Conservation (phyloP, 2,888 invertebrate genomes). For the Luffia ferchaultella region DNA sequence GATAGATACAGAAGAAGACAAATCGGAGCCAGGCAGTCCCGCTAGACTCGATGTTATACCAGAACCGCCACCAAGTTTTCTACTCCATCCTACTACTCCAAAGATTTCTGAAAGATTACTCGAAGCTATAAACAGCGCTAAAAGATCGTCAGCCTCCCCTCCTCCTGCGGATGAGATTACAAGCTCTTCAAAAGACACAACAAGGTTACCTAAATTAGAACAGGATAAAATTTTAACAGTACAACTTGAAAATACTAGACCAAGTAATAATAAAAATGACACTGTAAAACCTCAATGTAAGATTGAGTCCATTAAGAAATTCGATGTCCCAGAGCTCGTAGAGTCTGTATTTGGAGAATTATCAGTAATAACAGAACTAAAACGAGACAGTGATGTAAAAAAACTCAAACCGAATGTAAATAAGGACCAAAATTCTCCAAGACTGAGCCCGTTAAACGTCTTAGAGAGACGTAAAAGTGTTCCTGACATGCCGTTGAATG, state of each 20-base stretch:
- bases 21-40: constrained; percentile 57
- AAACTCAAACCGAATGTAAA: constrained; percentile 28
- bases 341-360: constrained; percentile 52
- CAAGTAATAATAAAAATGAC: constrained; percentile 24
- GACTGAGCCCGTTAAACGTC: constrained; percentile 44
- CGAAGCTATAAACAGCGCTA: constrained; percentile 67
- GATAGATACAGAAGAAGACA: constrained; percentile 54
- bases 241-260: constrained; percentile 9
- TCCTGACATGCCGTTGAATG: constrained; percentile 36
- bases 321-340: constrained; percentile 26
- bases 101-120: constrained; percentile 71
- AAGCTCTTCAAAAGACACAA: constrained; percentile 35
- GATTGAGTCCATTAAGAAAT: constrained; percentile 31
- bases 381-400: constrained; percentile 37
- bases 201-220: constrained; percentile 20
- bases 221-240: constrained; percentile 21
- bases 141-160: constrained; percentile 55
- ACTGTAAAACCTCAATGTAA: constrained; percentile 25
- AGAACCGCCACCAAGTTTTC: constrained; percentile 53
- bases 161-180: constrained; percentile 39
- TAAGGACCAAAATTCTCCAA: constrained; percentile 37
- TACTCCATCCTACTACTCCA: constrained; percentile 56
- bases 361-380: constrained; percentile 35
- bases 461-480: constrained; percentile 50
- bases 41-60: constrained; percentile 56